These are phyloP conservation scores for Hipparchia semele DNA, from an alignment of 2,888 invertebrate genomes.

Conservation along the genomic window DNA sequence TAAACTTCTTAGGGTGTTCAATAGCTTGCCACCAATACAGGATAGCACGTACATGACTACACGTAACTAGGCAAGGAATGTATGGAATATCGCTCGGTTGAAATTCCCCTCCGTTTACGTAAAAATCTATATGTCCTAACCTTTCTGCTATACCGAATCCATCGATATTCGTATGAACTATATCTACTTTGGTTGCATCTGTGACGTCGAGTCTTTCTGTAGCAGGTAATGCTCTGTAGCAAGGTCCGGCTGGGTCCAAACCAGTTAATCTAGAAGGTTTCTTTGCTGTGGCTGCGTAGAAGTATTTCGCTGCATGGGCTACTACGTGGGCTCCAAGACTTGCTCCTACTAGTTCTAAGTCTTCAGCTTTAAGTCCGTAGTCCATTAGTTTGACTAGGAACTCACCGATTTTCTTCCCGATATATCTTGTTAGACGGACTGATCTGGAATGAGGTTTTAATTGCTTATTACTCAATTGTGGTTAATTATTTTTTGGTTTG, in stretches of 20 bases:
- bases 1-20: constrained; percentile 71
- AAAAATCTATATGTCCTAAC: constrained; percentile 69
- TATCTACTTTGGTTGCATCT: constrained; percentile 63
- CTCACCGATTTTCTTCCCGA: constrained; percentile 67
- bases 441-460: constrained; percentile 54
- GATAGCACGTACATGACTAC: constrained; percentile 63
- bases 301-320: constrained; percentile 64
- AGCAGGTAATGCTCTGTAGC: constrained; percentile 58
- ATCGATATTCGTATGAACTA: constrained; percentile 74
- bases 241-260: constrained; percentile 74
- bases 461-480: neutral
- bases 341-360: constrained; percentile 66
- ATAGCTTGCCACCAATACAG: constrained; percentile 74
- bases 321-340: constrained; percentile 70
- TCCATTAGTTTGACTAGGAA: constrained; percentile 60
- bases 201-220: constrained; percentile 54
- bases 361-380: constrained; percentile 58
- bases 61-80: constrained; percentile 66
- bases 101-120: constrained; percentile 73
- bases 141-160: constrained; percentile 74
- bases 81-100: constrained; percentile 68
- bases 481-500: neutral
- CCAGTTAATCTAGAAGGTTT: constrained; percentile 68
- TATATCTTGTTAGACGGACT: constrained; percentile 59
- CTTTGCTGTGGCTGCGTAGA: constrained; percentile 60